Evolutionary conservation across 2,888 invertebrate genomes (phyloP), one percentile per base, ranked within the genome.

Genomic region (Hoplodrina blanda): DNA sequence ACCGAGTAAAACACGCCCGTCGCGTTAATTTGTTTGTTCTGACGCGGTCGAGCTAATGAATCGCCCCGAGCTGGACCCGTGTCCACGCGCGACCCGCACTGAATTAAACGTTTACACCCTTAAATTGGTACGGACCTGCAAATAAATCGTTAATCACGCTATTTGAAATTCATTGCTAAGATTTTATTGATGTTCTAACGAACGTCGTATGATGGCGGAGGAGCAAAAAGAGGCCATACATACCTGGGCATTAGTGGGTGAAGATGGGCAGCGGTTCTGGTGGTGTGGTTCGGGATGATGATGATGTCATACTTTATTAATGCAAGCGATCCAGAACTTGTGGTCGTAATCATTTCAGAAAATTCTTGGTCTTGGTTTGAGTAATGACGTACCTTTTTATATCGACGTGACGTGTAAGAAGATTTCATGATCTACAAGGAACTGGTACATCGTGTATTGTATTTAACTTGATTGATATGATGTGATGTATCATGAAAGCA

Each of bases 21-120:
- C 91, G 92, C 88, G 95, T 95, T 95, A 96, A 96, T 95, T 96
- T 95, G 96, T 96, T 95, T 96, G 94, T 92, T 93, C 93, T 94
- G 92, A 94, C 93, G 93, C 95, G 94, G 90, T 90, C 90, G 90
- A 91, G 89, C 93, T 95, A 96, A 96, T 96, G 95, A 96, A 96
- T 95, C 92, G 95, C 94, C 93, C 88, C 91, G 86, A 91, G 94
- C 91, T 90, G 87, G 91, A 94, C 94, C 95, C 94, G 88, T 92
- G 93, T 93, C 92, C 91, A 88, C 91, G 90, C 91, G 88, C 90
- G 88, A 88, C 89, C 91, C 89, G 78, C 81, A 85, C 89, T 84
- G 90, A 90, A 93, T 94, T 94, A 92, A 94, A 93, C 92, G 92
- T 94, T 94, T 92, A 92, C 91, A 89, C 91, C 92, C 93, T 90